These are phyloP conservation scores for Drosophila jambulina DNA, from an alignment of 1,140 invertebrate species.

Conservation along the genomic window DNA sequence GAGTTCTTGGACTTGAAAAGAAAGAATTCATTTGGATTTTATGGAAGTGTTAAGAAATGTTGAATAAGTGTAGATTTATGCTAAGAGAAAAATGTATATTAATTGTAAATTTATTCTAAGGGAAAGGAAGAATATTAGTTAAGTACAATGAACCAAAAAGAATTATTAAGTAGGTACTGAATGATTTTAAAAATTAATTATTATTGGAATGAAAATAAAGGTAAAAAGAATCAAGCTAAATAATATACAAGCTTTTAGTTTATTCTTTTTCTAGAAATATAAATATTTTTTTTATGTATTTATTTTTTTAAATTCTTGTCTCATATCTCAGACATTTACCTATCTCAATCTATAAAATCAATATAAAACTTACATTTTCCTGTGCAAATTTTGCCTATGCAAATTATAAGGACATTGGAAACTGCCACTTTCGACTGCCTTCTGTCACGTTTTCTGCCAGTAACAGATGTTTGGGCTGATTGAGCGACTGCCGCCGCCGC, in stretches of 20 bases:
- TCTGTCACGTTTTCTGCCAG: slow-evolving; percentile 51
- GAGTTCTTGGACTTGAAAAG: not conserved
- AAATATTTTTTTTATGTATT: too few relatives aligned
- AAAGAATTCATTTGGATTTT: not conserved
- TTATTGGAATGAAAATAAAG: too few relatives aligned
- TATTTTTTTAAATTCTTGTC: too few relatives aligned
- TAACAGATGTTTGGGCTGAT: slow-evolving; percentile 76
- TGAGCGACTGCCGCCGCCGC: slow-evolving; percentile 59
- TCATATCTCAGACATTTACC: too few relatives aligned
- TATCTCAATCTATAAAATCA: not conserved
- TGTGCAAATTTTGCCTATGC: slow-evolving; percentile 14
- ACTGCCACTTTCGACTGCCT: slow-evolving; percentile 52
- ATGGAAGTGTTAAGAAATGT: not conserved
- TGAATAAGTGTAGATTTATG: not conserved
- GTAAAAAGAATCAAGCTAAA: too few relatives aligned
- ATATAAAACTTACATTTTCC: not conserved
- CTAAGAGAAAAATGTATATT: not conserved
- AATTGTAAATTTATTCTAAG: not conserved
- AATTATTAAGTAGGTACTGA: too few relatives aligned
- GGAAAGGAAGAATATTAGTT: not conserved
- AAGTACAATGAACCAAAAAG: too few relatives aligned
- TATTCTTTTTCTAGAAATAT: too few relatives aligned
- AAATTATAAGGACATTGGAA: slow-evolving; percentile 54
- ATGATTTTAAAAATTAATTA: too few relatives aligned
- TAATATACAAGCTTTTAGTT: too few relatives aligned